Conservation (phyloP, 2,888 invertebrate species). For the Cataglyphis rosenhaueri region DNA sequence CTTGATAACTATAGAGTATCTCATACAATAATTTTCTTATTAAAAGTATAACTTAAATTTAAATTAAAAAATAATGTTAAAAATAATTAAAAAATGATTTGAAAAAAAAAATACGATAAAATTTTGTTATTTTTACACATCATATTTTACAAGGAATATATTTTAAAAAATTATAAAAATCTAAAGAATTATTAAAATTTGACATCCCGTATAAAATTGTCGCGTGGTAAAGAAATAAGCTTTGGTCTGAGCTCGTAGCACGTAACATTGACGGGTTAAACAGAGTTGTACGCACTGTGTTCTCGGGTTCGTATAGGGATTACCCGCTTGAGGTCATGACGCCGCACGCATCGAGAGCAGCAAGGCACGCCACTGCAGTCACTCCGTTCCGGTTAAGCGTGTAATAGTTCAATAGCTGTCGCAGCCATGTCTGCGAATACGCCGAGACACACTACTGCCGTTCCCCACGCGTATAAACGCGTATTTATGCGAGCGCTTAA, state of each 20-base stretch:
- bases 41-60: not conserved
- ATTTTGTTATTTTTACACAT: not conserved
- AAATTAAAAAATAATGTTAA: not conserved
- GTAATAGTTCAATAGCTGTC: conserved; percentile 83
- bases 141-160: not conserved
- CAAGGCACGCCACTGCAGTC: conserved; percentile 77
- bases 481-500: conserved; percentile 63
- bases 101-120: not conserved
- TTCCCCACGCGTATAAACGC: conserved; percentile 62
- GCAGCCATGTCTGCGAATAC: conserved; percentile 70
- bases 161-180: not conserved
- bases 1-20: not conserved
- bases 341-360: conserved; percentile 65
- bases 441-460: conserved; percentile 60
- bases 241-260: conserved; percentile 14
- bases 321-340: conserved; percentile 73
- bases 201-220: not conserved
- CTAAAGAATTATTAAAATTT: not conserved
- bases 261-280: conserved; percentile 45
- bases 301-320: conserved; percentile 69
- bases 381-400: conserved; percentile 81
- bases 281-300: conserved; percentile 42
- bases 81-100: not conserved
- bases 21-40: not conserved
- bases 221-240: not conserved